Evolutionary conservation across 2,888 invertebrate genomes (phyloP), one percentile per base, ranked within the genome.

Genomic region (Aphidius colemani): DNA sequence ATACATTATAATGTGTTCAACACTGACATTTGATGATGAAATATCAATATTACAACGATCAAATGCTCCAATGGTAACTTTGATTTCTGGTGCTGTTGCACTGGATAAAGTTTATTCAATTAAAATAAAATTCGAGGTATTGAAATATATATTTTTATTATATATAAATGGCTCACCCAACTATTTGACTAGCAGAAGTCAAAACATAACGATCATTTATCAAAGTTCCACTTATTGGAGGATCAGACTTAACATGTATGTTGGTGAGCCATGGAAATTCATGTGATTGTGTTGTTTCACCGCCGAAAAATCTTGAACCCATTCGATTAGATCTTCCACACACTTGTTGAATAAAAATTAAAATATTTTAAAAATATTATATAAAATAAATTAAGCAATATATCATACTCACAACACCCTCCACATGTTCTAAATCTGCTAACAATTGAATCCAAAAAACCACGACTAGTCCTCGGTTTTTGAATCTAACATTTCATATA

Each of bases 181-280:
- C 72, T 4, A 88, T 70, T 66, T 81, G 83, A 45, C 85, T 84
- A 0, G 87, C 87, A 7, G 86, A 83, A 10, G 87, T 87, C 43
- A 88, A 67, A 7, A 88, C 79, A 71, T 87, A 88, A 72, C 83
- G 83, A 74, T 88, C 86, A 67, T 87, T 87, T 69, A 88, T 86
- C 59, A 88, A 72, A 18, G 85, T 83, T 7, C 86, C 87, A 48
- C 84, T 82, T 30, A 85, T 70, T 10, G 78, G 73, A 2, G 69
- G 69, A 9, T 70, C 69, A 3, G 82, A 82, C 59, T 80, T 81
- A 18, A 84, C 75, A 66, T 84, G 82, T 63, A 88, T 76, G 44
- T 83, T 76, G 2, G 83, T 85, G 39, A 87, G 78, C 87, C 87
- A 87, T 0, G 87, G 87, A 76, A 86, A 87, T 72, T 86, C 85